Conservation (phyloP, 2,113 vertebrate species). For the Pionites leucogaster region DNA sequence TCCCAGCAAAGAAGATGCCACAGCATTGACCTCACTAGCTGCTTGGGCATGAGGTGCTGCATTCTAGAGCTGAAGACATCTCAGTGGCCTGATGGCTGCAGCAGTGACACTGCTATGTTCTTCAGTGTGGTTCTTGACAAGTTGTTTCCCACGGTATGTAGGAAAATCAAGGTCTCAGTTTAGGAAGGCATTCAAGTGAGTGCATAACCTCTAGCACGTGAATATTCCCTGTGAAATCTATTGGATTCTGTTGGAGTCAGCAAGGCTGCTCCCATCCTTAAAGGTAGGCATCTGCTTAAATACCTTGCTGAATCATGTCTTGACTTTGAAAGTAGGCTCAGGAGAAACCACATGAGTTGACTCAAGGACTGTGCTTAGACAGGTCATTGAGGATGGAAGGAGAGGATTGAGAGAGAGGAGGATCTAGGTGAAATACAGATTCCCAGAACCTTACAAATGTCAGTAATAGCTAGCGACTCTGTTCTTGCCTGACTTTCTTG, state of each 20-base stretch:
- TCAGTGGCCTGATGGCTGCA: not conserved
- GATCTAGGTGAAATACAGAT: not conserved
- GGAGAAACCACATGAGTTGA: constrained; percentile 58
- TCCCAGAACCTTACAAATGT: not conserved
- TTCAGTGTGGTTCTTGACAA: not conserved
- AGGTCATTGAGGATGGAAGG: not conserved
- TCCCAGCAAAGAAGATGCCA: not conserved
- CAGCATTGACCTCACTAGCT: not conserved
- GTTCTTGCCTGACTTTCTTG: not conserved
- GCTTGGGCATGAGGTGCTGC: not conserved
- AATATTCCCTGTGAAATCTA: constrained; percentile 49
- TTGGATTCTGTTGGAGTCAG: constrained; percentile 53
- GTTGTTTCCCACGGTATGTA: not conserved
- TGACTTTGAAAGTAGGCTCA: constrained; percentile 46
- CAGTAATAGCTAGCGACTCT: not conserved
- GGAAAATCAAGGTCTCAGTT: constrained; percentile 17
- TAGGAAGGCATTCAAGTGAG: not conserved
- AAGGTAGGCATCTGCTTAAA: constrained; percentile 57
- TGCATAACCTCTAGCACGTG: constrained; percentile 58
- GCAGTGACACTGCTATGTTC: not conserved
- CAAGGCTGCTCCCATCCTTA: constrained; percentile 57
- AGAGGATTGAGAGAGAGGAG: not conserved
- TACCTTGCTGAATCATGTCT: constrained; percentile 63
- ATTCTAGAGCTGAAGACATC: not conserved
- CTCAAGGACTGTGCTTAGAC: constrained; percentile 17